phyloP scores from a whole-genome alignment of 2,113 vertebrate species.

The Psephotus haematonotus region DNA sequence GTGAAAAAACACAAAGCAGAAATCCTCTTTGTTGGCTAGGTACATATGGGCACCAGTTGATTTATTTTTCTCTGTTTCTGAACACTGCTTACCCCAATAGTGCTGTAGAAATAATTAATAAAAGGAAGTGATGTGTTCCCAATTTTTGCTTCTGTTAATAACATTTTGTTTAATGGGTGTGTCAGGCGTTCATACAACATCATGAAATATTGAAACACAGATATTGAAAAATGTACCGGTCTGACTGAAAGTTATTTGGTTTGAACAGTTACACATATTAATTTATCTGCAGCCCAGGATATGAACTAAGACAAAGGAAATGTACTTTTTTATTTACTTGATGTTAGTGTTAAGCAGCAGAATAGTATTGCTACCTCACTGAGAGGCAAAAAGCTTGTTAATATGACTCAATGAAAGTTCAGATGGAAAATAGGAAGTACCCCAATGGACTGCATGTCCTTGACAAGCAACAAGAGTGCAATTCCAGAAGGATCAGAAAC shows the following conservation, averaged over 20 bases:
- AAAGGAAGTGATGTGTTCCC: not conserved
- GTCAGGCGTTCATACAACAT: not conserved
- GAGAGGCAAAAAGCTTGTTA: conserved; percentile 31
- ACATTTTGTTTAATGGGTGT: conserved; percentile 36
- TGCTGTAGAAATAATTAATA: conserved; percentile 35
- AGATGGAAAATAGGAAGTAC: conserved; percentile 49
- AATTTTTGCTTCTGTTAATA: conserved; percentile 37
- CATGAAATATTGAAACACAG: conserved; percentile 40
- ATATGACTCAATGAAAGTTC: conserved; percentile 28
- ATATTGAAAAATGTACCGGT: conserved; percentile 33
- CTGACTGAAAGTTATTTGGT: conserved; percentile 23
- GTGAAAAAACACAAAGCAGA: not conserved
- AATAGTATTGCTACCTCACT: conserved; percentile 27
- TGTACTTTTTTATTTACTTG: conserved; percentile 16
- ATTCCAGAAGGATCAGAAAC: not conserved
- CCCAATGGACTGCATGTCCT: conserved; percentile 23
- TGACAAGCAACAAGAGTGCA: conserved; percentile 21
- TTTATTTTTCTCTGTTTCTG: conserved; percentile 1
- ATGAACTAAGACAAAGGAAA: conserved; percentile 25
- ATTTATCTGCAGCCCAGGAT: conserved; percentile 14
- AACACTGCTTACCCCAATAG: not conserved
- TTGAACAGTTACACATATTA: conserved; percentile 21
- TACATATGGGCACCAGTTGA: not conserved
- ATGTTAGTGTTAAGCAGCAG: conserved; percentile 18
- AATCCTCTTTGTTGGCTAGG: not conserved